Percentiles rank a stretch among this genome's conserved stretches.
phyloP scores from a whole-genome alignment of 92 coral and sea anemone genomes.

The Blastomussa wellsi region DNA sequence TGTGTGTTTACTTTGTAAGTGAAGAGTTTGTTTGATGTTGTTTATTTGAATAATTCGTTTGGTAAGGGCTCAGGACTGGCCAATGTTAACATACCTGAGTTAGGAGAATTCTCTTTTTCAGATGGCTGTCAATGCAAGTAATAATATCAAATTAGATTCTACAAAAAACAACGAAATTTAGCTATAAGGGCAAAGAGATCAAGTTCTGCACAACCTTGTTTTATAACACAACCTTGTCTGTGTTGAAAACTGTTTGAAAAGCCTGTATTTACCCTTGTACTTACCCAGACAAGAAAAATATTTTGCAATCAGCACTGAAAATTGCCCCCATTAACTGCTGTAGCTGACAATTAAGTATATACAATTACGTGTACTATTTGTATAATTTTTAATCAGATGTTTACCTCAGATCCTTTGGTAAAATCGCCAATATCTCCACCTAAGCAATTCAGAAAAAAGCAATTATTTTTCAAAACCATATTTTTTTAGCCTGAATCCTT shows the following conservation, averaged over 20 bases:
- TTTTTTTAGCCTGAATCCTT: no score
- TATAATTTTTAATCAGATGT: neutral
- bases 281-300: no score
- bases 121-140: slow-evolving; percentile 19
- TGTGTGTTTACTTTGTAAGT: no score
- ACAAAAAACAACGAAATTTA: neutral
- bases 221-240: neutral
- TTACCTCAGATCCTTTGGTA: slow-evolving; percentile 67
- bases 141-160: neutral
- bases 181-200: neutral
- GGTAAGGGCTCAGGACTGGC: no score
- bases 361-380: no score
- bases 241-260: neutral
- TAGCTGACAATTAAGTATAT: no score
- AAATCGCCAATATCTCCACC: slow-evolving; percentile 88
- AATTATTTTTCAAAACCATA: neutral
- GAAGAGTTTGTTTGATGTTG: no score
- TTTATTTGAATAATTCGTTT: no score
- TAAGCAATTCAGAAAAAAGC: neutral
- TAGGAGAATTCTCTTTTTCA: slow-evolving; percentile 67
- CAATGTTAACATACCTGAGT: slow-evolving; percentile 40
- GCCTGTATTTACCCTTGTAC: no score
- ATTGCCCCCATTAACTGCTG: no score
- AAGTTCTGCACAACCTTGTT: neutral
- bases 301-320: no score